A percentile compares a stretch with the other conserved stretches of the same genome.
Conservation (phyloP, 2,888 invertebrate species). For the Muschampia plurimacula region DNA sequence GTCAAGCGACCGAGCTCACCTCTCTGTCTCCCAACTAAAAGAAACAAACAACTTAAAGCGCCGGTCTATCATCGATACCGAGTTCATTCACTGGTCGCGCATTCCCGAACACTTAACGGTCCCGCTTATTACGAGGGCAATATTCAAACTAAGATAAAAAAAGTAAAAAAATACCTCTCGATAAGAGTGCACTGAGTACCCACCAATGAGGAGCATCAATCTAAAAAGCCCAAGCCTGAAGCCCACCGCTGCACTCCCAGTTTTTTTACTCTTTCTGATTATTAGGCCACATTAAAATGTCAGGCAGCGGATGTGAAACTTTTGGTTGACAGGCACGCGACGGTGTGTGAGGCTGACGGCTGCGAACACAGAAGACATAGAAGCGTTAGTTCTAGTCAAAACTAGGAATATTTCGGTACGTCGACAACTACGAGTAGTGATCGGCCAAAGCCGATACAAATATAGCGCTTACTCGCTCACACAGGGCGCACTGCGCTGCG, state of each 20-base stretch:
- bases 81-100: conserved; percentile 63
- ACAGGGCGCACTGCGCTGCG: too few relatives aligned
- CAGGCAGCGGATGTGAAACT: conserved; percentile 65
- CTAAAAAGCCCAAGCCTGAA: conserved; percentile 65
- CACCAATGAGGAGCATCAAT: conserved; percentile 69
- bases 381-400: too few relatives aligned
- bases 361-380: too few relatives aligned
- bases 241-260: conserved; percentile 74
- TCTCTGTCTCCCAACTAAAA: conserved; percentile 21
- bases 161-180: conserved; percentile 61
- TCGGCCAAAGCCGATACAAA: too few relatives aligned
- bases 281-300: conserved; percentile 84
- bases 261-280: conserved; percentile 78
- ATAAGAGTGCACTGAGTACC: conserved; percentile 61
- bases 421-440: too few relatives aligned
- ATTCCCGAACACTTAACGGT: conserved; percentile 55
- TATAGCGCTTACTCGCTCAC: too few relatives aligned
- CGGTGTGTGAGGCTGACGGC: too few relatives aligned
- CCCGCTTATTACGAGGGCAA: conserved; percentile 57
- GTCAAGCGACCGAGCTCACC: too few relatives aligned
- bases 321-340: conserved; percentile 23
- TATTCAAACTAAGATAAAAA: conserved; percentile 79
- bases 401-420: too few relatives aligned
- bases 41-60: conserved; percentile 40
- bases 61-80: conserved; percentile 54